These are phyloP conservation scores for Isoperla grammatica DNA, from an alignment of 2,888 invertebrate genomes.

Conservation along the genomic window DNA sequence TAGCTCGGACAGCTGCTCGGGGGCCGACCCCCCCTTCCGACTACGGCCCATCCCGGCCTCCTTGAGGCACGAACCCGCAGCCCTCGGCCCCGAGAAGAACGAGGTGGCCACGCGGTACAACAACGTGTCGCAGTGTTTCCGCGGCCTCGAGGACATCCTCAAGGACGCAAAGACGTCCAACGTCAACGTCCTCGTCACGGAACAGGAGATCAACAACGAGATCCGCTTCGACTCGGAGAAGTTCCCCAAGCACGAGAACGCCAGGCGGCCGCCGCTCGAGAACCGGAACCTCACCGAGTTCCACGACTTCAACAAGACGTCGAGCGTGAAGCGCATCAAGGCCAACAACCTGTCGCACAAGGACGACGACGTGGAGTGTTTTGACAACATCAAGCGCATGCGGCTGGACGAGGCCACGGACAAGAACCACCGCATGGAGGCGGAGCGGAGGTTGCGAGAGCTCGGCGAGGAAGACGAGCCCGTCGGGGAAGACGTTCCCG, in stretches of 20 bases:
- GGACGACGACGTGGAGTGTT: constrained; percentile 22
- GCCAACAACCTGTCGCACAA: constrained; percentile 43
- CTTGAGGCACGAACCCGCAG: not conserved
- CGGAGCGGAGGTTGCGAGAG: constrained; percentile 33
- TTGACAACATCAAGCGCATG: constrained; percentile 43
- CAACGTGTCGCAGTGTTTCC: constrained; percentile 37
- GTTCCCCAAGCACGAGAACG: constrained; percentile 48
- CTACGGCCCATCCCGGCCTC: constrained; percentile 33
- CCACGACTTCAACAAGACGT: constrained; percentile 45
- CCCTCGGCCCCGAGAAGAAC: constrained; percentile 34
- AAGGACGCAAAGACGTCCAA: constrained; percentile 56
- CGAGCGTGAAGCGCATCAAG: constrained; percentile 46
- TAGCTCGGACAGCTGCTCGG: constrained; percentile 33
- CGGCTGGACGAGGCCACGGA: constrained; percentile 41
- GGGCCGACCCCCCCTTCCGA: constrained; percentile 29
- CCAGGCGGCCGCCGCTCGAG: constrained; percentile 41
- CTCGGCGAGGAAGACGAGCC: constrained; percentile 1
- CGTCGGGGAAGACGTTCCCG: constrained; percentile 4
- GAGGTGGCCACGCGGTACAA: constrained; percentile 35
- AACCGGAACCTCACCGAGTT: constrained; percentile 45
- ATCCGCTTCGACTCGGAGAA: constrained; percentile 53
- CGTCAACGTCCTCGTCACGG: constrained; percentile 49
- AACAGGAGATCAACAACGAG: constrained; percentile 45
- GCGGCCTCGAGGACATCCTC: constrained; percentile 47
- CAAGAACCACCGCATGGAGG: constrained; percentile 38